These are phyloP conservation scores for Meandrina meandrites DNA, from an alignment of 92 coral and sea anemone species.

Conservation along the genomic window DNA sequence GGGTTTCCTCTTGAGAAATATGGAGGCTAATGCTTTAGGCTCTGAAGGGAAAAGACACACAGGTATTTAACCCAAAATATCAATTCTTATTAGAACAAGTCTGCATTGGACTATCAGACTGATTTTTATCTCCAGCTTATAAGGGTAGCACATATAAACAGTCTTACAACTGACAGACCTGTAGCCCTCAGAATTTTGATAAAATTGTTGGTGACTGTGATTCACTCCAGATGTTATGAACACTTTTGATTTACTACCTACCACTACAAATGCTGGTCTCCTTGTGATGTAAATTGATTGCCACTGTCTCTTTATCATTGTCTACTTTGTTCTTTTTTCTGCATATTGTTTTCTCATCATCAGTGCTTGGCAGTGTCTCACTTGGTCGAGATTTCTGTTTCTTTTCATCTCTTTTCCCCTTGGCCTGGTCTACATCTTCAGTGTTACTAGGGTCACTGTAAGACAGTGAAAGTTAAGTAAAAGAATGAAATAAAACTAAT, in stretches of 20 bases:
- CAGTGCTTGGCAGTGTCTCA: background rate
- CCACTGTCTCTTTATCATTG: background rate
- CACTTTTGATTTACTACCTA: background rate
- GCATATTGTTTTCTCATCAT: background rate
- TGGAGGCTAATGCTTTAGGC: constrained; percentile 34
- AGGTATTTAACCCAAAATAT: background rate
- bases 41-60: constrained; percentile 1
- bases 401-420: background rate
- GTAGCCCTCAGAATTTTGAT: too few species aligned
- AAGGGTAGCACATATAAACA: too few species aligned
- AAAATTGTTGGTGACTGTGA: background rate
- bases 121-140: too few species aligned
- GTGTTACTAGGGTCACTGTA: background rate
- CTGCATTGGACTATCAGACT: too few species aligned
- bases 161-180: too few species aligned
- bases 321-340: background rate
- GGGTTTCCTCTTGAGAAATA: constrained; percentile 25
- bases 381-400: background rate
- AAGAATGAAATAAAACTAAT: too few species aligned
- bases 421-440: background rate
- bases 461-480: background rate
- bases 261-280: background rate
- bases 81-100: background rate
- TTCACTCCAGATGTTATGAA: background rate
- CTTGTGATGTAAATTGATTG: background rate